Conservation (phyloP, 2,113 vertebrate species). For the Nicator chloris region DNA sequence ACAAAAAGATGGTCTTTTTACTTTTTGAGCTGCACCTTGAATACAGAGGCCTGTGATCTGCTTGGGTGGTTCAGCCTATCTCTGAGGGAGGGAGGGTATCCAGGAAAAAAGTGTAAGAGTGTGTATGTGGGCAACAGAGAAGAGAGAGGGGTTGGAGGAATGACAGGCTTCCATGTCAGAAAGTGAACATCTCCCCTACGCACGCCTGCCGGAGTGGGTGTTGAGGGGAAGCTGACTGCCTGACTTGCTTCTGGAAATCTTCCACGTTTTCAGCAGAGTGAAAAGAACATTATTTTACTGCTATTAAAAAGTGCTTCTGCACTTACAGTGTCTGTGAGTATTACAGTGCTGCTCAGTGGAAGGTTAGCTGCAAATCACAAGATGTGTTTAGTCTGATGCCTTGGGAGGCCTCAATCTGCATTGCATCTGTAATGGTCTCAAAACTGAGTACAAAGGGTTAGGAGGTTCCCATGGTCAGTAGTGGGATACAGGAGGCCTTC, state of each 20-base stretch:
- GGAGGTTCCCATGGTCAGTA: not conserved
- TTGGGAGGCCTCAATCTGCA: not conserved
- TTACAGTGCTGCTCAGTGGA: conserved; percentile 23
- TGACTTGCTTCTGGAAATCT: conserved; percentile 41
- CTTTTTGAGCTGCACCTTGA: not conserved
- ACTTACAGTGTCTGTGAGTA: not conserved
- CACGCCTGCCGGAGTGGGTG: not conserved
- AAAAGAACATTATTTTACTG: conserved; percentile 44
- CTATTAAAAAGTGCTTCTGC: conserved; percentile 14
- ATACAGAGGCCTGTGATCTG: not conserved
- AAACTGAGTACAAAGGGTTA: not conserved
- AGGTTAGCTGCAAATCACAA: conserved; percentile 29
- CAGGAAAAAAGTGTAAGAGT: not conserved
- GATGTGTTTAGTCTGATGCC: not conserved
- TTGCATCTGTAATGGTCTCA: not conserved
- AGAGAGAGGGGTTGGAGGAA: not conserved
- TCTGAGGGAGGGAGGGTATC: not conserved
- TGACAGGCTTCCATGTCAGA: conserved; percentile 44
- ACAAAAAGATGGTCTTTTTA: not conserved
- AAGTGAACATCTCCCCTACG: conserved; percentile 22
- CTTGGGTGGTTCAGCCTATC: not conserved
- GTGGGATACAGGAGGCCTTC: not conserved
- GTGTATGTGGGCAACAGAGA: not conserved
- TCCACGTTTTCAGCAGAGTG: not conserved
- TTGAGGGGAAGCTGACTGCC: conserved; percentile 31